These are phyloP conservation scores for Echiichthys vipera DNA, from an alignment of 2,797 vertebrate species.

Conservation along the genomic window DNA sequence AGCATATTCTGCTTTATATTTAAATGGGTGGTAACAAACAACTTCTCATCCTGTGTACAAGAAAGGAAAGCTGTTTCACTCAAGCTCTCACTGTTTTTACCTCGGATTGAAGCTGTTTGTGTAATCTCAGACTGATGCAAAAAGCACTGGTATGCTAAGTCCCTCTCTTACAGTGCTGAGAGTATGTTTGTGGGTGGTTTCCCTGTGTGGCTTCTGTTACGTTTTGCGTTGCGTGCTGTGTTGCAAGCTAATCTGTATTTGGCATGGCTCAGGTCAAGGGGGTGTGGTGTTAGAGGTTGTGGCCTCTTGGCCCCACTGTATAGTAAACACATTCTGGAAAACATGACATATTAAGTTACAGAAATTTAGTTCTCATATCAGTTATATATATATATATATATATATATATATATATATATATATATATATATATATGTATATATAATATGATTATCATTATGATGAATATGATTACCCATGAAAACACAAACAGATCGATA, in stretches of 20 bases:
- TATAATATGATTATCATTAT: no score
- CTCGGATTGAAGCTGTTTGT: background rate
- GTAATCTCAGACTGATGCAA: constrained; percentile 15
- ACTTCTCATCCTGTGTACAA: background rate
- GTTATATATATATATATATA: background rate
- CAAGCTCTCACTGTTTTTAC: background rate
- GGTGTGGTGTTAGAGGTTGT: constrained; percentile 13
- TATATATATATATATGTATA: no score
- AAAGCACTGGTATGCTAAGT: constrained; percentile 1
- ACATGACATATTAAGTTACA: constrained; percentile 15
- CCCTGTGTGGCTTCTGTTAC: constrained; percentile 17
- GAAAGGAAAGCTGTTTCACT: background rate
- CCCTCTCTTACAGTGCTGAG: background rate
- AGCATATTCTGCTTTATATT: background rate
- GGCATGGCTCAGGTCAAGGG: constrained; percentile 43
- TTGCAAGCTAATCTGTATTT: constrained; percentile 68
- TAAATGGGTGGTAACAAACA: background rate
- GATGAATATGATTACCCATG: no score
- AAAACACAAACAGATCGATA: no score
- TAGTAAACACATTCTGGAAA: constrained; percentile 39
- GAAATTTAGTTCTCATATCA: background rate
- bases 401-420: no score
- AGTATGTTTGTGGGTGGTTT: constrained; percentile 31
- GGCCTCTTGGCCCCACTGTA: constrained; percentile 15
- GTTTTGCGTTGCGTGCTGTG: constrained; percentile 43